Percentiles rank a stretch among this genome's conserved stretches.
Conservation (phyloP, 2,888 invertebrate genomes). For the Resseliella maxima region DNA sequence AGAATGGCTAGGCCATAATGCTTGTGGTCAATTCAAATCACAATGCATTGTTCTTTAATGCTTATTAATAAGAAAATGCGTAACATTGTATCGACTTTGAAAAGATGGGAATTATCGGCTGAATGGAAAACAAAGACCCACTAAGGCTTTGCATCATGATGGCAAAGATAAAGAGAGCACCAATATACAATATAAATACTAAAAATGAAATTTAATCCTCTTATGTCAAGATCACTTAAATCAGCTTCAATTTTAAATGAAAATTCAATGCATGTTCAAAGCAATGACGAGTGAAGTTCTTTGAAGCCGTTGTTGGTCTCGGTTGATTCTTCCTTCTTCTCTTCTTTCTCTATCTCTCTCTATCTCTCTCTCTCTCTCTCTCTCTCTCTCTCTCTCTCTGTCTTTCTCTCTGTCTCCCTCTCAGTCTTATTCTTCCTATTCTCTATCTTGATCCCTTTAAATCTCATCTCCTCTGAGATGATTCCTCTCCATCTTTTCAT, state of each 20-base stretch:
- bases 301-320: slow-evolving; percentile 30
- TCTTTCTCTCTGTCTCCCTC: too few species aligned
- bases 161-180: neutral
- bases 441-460: too few species aligned
- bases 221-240: slow-evolving; percentile 55
- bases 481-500: too few species aligned
- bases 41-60: slow-evolving; percentile 19
- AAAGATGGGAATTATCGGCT: neutral
- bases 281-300: slow-evolving; percentile 29
- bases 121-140: neutral
- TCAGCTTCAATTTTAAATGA: slow-evolving; percentile 26
- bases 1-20: neutral
- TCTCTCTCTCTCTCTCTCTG: too few species aligned
- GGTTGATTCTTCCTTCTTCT: neutral
- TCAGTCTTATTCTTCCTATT: too few species aligned
- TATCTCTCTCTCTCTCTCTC: too few species aligned
- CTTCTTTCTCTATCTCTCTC: neutral
- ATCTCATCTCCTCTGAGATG: too few species aligned
- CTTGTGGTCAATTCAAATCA: slow-evolving; percentile 40
- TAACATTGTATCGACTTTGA: neutral
- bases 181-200: neutral
- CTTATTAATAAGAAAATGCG: slow-evolving; percentile 38
- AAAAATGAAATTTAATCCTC: slow-evolving; percentile 54
- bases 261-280: slow-evolving; percentile 46
- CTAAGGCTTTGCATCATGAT: neutral